These are phyloP conservation scores for Ctenosaura bakeri DNA, from an alignment of 2,797 vertebrate genomes.

Conservation along the genomic window DNA sequence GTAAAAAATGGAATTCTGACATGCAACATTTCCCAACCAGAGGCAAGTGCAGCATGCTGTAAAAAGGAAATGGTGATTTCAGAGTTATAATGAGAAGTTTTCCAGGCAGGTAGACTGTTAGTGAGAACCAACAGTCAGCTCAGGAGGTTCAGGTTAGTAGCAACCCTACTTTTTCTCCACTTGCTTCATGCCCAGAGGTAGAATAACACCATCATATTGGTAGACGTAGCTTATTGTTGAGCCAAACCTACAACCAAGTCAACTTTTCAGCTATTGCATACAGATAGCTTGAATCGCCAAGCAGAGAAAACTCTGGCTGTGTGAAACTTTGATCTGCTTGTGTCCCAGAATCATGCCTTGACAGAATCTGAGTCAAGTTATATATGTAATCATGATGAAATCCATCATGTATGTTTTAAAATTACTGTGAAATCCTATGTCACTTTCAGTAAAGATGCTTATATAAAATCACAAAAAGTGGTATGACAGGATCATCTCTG, in stretches of 20 bases:
- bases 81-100: slow-evolving; percentile 61
- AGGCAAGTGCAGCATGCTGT: slow-evolving; percentile 61
- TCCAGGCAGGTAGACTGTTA: slow-evolving; percentile 49
- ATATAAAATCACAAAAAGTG: not conserved
- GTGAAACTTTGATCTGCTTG: slow-evolving; percentile 4
- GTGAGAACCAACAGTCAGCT: slow-evolving; percentile 51
- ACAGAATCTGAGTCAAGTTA: not conserved
- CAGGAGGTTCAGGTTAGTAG: slow-evolving; percentile 35
- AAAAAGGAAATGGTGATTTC: slow-evolving; percentile 65
- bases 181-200: slow-evolving; percentile 38
- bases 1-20: slow-evolving; percentile 65
- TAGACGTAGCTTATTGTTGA: slow-evolving; percentile 34
- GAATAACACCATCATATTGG: slow-evolving; percentile 49
- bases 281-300: not conserved
- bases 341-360: not conserved
- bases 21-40: slow-evolving; percentile 60
- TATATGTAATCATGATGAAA: not conserved
- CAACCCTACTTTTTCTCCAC: not conserved
- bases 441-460: not conserved
- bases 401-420: not conserved
- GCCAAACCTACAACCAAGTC: not conserved
- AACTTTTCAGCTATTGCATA: not conserved
- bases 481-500: not conserved
- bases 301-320: not conserved
- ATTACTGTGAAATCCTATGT: not conserved